These are phyloP conservation scores for Glomeris marginata DNA, from an alignment of 2,888 invertebrate species.

Conservation along the genomic window DNA sequence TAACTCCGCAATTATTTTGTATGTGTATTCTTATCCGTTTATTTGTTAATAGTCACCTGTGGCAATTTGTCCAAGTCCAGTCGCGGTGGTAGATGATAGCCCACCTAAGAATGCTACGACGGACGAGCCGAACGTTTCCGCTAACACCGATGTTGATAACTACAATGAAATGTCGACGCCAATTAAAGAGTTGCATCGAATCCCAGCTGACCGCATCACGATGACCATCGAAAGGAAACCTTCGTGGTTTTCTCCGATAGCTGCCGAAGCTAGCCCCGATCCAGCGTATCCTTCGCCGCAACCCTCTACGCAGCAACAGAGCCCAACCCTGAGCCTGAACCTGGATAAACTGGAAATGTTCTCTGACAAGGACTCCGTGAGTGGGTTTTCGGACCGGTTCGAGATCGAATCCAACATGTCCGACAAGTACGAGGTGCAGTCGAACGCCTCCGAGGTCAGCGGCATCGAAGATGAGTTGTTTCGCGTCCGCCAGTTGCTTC, in stretches of 20 bases:
- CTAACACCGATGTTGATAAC: too few species aligned
- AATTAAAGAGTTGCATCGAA: constrained; percentile 23
- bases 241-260: constrained; percentile 20
- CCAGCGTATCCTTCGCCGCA: background rate
- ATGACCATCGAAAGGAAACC: constrained; percentile 21
- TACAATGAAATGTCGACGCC: background rate
- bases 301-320: background rate
- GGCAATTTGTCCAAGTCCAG: constrained; percentile 21
- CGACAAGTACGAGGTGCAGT: constrained; percentile 16
- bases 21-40: too few species aligned
- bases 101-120: constrained; percentile 16
- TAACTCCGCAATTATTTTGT: too few species aligned
- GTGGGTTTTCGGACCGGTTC: constrained; percentile 16
- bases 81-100: too few species aligned
- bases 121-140: too few species aligned
- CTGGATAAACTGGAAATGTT: background rate
- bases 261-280: constrained; percentile 2
- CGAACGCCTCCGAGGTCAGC: constrained; percentile 19
- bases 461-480: constrained; percentile 20
- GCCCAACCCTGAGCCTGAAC: background rate
- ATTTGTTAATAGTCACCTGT: too few species aligned
- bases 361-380: constrained; percentile 7
- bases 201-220: constrained; percentile 23
- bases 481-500: constrained; percentile 15
- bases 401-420: constrained; percentile 16